phyloP scores from a whole-genome alignment of 2,888 invertebrate species.

The Caenorhabditis sp. region DNA sequence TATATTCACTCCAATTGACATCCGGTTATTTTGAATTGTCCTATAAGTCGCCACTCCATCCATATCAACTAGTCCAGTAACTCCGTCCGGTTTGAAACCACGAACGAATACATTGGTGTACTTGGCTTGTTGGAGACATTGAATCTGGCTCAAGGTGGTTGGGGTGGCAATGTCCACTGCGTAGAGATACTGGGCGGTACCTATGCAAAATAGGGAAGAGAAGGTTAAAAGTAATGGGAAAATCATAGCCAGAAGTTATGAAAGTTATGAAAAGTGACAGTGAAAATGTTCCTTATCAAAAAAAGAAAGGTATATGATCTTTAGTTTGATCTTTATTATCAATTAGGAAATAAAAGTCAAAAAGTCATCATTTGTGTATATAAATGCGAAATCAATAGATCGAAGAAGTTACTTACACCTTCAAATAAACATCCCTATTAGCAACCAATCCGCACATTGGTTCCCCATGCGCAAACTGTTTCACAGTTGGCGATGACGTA shows the following conservation, averaged over 20 bases:
- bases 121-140: neutral
- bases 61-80: neutral
- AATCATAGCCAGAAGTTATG: no score
- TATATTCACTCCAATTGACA: neutral
- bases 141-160: neutral
- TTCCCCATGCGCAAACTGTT: neutral
- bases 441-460: neutral
- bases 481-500: no score
- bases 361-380: no score
- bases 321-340: no score
- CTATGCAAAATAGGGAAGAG: neutral
- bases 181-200: neutral
- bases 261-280: no score
- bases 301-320: no score
- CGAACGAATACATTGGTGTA: neutral
- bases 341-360: no score
- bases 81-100: neutral
- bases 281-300: no score
- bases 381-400: no score
- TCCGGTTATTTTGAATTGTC: neutral
- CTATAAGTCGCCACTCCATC: neutral
- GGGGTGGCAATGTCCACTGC: neutral
- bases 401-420: neutral
- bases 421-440: conserved; percentile 1
- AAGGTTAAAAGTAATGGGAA: no score